A percentile compares a stretch with the other conserved stretches of the same genome.
Evolutionary conservation across 2,888 invertebrate species (phyloP).

Genomic region (Microchrysa polita): DNA sequence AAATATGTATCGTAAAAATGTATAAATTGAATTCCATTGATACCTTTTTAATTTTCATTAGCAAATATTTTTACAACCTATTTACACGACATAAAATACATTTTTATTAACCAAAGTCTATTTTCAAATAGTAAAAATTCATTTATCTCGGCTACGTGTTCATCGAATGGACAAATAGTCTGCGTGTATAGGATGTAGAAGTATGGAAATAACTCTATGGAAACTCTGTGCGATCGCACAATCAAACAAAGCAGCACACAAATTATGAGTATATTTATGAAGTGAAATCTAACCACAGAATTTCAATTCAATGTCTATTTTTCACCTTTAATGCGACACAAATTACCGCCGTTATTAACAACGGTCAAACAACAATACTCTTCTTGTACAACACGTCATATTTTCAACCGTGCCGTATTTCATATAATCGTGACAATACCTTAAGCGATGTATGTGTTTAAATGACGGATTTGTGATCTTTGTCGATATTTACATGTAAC

Average conservation of each 20-base stretch:
- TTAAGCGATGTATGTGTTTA: neutral
- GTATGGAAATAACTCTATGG: neutral
- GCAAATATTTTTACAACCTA: too few species aligned
- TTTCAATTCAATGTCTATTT: slow-evolving; percentile 43
- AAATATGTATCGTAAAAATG: too few species aligned
- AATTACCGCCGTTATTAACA: slow-evolving; percentile 36
- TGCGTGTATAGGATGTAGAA: too few species aligned
- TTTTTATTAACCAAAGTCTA: too few species aligned
- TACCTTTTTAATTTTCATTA: too few species aligned
- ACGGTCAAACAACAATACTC: slow-evolving; percentile 30
- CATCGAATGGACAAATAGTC: too few species aligned
- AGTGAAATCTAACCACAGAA: slow-evolving; percentile 46
- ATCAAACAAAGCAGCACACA: neutral
- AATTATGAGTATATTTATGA: slow-evolving; percentile 7
- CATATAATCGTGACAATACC: neutral
- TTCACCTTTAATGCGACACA: slow-evolving; percentile 45
- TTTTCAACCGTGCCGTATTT: slow-evolving; percentile 20
- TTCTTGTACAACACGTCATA: too few species aligned
- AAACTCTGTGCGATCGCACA: neutral
- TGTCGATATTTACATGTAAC: slow-evolving; percentile 31
- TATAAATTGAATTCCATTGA: too few species aligned
- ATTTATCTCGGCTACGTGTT: too few species aligned
- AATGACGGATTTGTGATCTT: slow-evolving; percentile 37
- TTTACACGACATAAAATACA: too few species aligned
- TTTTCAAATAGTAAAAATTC: too few species aligned